Percentiles rank a stretch among this genome's conserved stretches.
These are phyloP conservation scores for Junonia oenone DNA, from an alignment of 2,888 invertebrate species.

Conservation along the genomic window DNA sequence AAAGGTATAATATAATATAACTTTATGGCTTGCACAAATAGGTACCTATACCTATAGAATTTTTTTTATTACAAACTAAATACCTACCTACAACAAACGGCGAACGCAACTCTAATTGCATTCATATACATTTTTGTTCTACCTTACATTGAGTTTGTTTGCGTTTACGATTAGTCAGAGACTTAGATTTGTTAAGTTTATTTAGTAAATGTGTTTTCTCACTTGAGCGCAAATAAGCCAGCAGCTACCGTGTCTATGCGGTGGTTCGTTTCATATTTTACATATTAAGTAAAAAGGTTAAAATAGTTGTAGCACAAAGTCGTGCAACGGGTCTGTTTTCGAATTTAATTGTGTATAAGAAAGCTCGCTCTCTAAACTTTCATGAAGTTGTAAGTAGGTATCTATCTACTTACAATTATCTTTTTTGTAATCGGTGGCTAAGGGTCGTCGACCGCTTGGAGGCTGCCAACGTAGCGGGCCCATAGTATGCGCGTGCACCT, in stretches of 20 bases:
- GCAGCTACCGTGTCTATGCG: conserved; percentile 39
- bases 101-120: conserved; percentile 30
- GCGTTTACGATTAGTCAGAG: conserved; percentile 36
- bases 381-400: conserved; percentile 28
- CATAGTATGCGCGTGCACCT: conserved; percentile 55
- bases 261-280: conserved; percentile 20
- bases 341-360: conserved; percentile 6
- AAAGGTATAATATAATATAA: too few relatives aligned
- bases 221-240: conserved; percentile 38
- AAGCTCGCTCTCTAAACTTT: conserved; percentile 21
- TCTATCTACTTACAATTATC: conserved; percentile 55
- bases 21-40: too few relatives aligned
- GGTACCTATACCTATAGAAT: too few relatives aligned
- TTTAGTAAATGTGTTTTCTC: conserved; percentile 46
- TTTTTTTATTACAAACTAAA: conserved; percentile 3
- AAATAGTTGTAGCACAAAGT: background rate
- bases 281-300: background rate
- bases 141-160: conserved; percentile 33
- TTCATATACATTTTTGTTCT: conserved; percentile 35
- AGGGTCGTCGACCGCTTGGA: conserved; percentile 71
- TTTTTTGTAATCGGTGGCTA: conserved; percentile 69
- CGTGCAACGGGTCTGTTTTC: background rate
- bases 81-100: background rate
- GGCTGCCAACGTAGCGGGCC: conserved; percentile 66
- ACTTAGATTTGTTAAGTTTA: conserved; percentile 41